Conservation (phyloP, 2,797 vertebrate species). For the Psittacula echo region DNA sequence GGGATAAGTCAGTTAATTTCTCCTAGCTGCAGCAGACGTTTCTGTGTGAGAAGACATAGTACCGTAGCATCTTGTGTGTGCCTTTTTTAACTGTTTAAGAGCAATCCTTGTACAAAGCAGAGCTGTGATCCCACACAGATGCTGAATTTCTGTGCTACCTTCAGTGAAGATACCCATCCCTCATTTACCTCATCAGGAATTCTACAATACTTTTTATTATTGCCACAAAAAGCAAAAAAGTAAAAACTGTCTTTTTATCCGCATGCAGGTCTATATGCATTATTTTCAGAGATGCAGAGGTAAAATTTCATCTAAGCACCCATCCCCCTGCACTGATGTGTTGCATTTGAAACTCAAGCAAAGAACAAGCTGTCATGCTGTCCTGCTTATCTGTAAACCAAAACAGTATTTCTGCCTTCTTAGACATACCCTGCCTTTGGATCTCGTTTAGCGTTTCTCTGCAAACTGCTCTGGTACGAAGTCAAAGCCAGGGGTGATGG, state of each 20-base stretch:
- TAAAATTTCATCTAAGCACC: neutral
- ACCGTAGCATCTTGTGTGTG: neutral
- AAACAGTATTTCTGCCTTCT: neutral
- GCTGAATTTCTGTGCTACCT: neutral
- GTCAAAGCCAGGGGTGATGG: neutral
- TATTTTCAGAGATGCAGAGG: neutral
- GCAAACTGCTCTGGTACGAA: neutral
- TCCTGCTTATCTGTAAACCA: neutral
- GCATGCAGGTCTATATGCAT: neutral
- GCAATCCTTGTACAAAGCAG: neutral
- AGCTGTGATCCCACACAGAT: neutral
- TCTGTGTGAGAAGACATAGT: neutral
- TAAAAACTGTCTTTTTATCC: neutral
- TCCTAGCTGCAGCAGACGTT: neutral
- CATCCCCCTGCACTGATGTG: neutral
- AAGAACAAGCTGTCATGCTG: neutral
- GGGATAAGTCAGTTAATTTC: constrained; percentile 18
- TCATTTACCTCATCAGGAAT: neutral
- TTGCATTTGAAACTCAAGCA: neutral
- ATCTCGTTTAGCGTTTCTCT: neutral
- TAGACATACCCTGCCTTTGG: neutral
- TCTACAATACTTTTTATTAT: neutral
- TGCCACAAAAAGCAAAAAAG: neutral
- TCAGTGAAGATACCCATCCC: neutral
- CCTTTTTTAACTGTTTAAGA: neutral